Evolutionary conservation across 2,797 vertebrate species (phyloP), one percentile per base, ranked within the genome.

Genomic region (Xyrichtys novacula): DNA sequence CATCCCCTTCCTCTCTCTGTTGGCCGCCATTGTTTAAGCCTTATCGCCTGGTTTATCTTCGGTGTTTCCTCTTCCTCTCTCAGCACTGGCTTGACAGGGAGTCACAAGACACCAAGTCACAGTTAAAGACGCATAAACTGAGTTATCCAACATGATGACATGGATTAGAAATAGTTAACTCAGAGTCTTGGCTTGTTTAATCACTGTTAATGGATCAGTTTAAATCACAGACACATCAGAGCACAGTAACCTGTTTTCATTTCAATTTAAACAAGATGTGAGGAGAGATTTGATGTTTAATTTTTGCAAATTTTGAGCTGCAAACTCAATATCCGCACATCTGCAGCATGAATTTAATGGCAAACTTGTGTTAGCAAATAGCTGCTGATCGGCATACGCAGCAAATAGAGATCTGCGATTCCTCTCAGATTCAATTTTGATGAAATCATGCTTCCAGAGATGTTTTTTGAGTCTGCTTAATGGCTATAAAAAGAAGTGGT

Each of bases 1-100:
- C 78, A 86, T 89, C 81, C 78, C 57, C 85, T 87, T 91, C 88
- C 85, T 86, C 80, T 87, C 82, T 81, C 82, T 71, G 81, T 74
- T 80, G 71, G 65, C 71, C 23, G n/a, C 31, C 77, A 85, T 90
- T 90, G 81, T 90, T 84, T 78, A 74, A 53, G 60, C 65, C 84
- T 84, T 74, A 79, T 85, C 74, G 78, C 80, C 85, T 86, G 85
- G 69, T 79, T 67, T 74, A 64, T 50, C 76, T 85, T 87, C 69
- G 63, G 65, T 76, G 67, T 67, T 50, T 63, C 83, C 66, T 78
- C 80, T 84, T 87, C 86, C 88, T 87, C 68, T 62, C 71, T 72
- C 43, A 0, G 25, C 15, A 3, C 58, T 17, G 39, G n/a, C 47
- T 34, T 48, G 54, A 85, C 76, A 67, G 38, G 17, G 32, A 70